Evolutionary conservation across 2,888 invertebrate species (phyloP).

Genomic region (Terebella lapidaria): DNA sequence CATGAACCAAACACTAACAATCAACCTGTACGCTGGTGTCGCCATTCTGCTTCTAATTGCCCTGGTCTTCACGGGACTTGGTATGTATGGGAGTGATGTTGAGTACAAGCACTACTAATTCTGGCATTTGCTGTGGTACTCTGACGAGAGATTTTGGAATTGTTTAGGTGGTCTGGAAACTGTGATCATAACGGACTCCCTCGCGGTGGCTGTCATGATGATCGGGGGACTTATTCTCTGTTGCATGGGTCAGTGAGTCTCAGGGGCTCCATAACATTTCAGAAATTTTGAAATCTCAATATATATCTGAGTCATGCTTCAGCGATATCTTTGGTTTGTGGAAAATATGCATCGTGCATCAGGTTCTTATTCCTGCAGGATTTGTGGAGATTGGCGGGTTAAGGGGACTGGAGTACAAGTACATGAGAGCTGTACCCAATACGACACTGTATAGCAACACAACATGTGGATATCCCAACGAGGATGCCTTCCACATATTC

Average conservation of each 20-base stretch:
- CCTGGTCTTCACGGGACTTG: slow-evolving; percentile 35
- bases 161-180: slow-evolving; percentile 49
- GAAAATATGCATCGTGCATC: too few relatives aligned
- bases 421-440: slow-evolving; percentile 24
- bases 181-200: slow-evolving; percentile 22
- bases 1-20: slow-evolving; percentile 37
- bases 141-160: too few relatives aligned
- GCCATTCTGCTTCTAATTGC: slow-evolving; percentile 40
- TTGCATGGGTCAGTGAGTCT: slow-evolving; percentile 16
- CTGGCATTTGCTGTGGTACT: too few relatives aligned
- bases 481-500: slow-evolving; percentile 23
- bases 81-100: too few relatives aligned
- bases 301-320: too few relatives aligned
- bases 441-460: slow-evolving; percentile 13
- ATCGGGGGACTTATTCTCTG: slow-evolving; percentile 18
- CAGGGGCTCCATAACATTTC: too few relatives aligned
- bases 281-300: too few relatives aligned
- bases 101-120: background rate
- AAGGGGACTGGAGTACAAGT: slow-evolving; percentile 14
- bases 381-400: slow-evolving; percentile 21
- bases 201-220: slow-evolving; percentile 21
- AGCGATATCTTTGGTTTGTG: too few relatives aligned
- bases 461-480: slow-evolving; percentile 18
- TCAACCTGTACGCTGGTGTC: slow-evolving; percentile 48
- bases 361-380: slow-evolving; percentile 13